phyloP scores from a whole-genome alignment of 2,888 invertebrate species.

The Rotaria magnacalcarata region DNA sequence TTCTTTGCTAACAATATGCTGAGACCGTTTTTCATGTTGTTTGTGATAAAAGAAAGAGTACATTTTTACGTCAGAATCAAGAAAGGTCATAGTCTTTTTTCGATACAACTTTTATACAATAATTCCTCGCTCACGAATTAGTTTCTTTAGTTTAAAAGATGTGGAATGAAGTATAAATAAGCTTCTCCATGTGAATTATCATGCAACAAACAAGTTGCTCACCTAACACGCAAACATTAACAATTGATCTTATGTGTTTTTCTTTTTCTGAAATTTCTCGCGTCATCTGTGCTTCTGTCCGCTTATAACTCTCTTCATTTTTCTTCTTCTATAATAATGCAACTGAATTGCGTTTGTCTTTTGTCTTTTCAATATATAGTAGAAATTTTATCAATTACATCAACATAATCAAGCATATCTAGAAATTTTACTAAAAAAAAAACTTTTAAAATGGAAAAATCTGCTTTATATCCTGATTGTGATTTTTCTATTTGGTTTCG shows the following conservation, averaged over 20 bases:
- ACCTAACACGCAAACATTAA: not conserved
- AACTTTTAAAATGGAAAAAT: not conserved
- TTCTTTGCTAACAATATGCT: no score
- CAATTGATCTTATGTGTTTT: not conserved
- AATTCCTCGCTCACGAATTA: not conserved
- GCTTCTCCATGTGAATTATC: not conserved
- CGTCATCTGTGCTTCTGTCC: not conserved
- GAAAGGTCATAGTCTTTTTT: no score
- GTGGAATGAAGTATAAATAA: not conserved
- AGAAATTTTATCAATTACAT: not conserved
- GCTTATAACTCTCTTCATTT: not conserved
- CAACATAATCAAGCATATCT: not conserved
- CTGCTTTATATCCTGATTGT: not conserved
- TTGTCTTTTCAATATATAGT: no score
- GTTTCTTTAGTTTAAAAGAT: not conserved
- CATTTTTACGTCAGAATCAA: no score
- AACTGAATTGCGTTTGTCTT: not conserved
- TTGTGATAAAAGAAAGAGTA: no score
- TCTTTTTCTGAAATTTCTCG: not conserved
- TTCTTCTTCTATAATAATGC: not conserved
- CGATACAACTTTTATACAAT: not conserved
- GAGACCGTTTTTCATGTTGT: no score
- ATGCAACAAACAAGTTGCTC: not conserved
- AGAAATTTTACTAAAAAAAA: not conserved
- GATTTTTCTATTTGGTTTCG: constrained; percentile 7